A percentile compares a stretch with the other conserved stretches of the same genome.
Evolutionary conservation across 2,888 invertebrate genomes (phyloP).

Genomic region (Boloria euphrosyne): DNA sequence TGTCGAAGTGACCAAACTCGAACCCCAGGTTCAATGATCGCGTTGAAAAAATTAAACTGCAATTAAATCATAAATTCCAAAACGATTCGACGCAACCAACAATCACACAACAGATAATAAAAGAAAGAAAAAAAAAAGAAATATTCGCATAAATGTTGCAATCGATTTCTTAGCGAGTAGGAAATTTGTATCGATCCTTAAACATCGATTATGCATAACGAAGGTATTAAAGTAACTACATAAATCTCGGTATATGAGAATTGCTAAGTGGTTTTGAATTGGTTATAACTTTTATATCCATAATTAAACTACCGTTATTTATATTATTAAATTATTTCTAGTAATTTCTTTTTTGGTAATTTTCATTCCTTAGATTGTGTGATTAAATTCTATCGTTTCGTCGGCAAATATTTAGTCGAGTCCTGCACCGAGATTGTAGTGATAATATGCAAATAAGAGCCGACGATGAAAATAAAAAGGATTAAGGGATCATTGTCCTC

Average conservation of each 20-base stretch:
- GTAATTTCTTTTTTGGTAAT: constrained; percentile 7
- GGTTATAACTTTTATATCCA: constrained; percentile 51
- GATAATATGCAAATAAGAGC: constrained; percentile 77
- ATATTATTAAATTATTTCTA: constrained; percentile 48
- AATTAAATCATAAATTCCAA: constrained; percentile 81
- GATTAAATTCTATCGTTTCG: constrained; percentile 62
- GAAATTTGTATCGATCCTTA: constrained; percentile 55
- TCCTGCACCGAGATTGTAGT: constrained; percentile 70
- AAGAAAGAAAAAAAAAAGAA: constrained; percentile 57
- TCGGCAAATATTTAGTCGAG: constrained; percentile 73
- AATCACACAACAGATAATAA: constrained; percentile 79
- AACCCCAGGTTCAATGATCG: neutral
- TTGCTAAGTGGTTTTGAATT: constrained; percentile 51
- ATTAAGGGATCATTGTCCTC: constrained; percentile 70
- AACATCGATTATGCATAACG: constrained; percentile 49
- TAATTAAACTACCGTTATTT: constrained; percentile 55
- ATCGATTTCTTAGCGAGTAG: constrained; percentile 58
- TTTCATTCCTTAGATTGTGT: constrained; percentile 45
- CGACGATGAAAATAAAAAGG: constrained; percentile 73
- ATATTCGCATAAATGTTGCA: constrained; percentile 59
- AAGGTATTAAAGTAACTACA: constrained; percentile 50
- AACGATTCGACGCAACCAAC: constrained; percentile 76
- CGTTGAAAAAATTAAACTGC: constrained; percentile 54
- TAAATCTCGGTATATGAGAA: constrained; percentile 57
- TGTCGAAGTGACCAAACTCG: neutral